Evolutionary conservation across 2,888 invertebrate species (phyloP), one percentile per base, ranked within the genome.

Genomic region (Leptopterna dolabrata): DNA sequence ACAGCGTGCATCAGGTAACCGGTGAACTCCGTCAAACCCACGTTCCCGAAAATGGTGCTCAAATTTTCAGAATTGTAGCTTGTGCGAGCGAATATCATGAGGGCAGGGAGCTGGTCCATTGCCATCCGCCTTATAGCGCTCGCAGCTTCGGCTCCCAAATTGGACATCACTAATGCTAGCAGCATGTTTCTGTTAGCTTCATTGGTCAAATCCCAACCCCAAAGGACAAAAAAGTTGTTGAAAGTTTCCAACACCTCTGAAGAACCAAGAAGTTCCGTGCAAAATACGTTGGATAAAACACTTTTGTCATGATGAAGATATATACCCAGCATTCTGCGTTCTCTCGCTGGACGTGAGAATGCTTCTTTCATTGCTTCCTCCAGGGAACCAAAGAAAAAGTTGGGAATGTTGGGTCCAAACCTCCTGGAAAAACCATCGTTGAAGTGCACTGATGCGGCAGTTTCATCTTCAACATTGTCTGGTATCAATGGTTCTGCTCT

Each of bases 281-380:
- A 98, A 94, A 99, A 99, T 89, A 99, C 98, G 92, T 99, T 98
- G 51, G 98, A 95, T 90, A 98, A 93, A 87, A 99, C 97, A 90
- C 98, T 98, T 89, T 95, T 95, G 92, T 99, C 99, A 92, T 99
- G 98, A 92, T 99, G 99, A 41, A 99, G 94, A 93, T 99, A 99
- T 88, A 99, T 94, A 27, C 97, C 98, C 90, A 99, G 93, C 88
- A 98, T 94, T 93, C 97, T 97, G 90, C 98, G 95, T 97, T 99
- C 97, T 93, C 95, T 96, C 87, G 98, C 97, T 88, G 97, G 96
- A 92, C 96, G 96, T 90, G 95, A 94, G 91, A 97, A 96, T 36
- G 98, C 96, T 92, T 97, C 97, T 91, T 96, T 96, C 88, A 98
- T 94, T 78, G 98, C 98, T 92, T 97, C 96, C 90, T 97, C 97